phyloP scores from a whole-genome alignment of 2,888 invertebrate species.

The Limenitis camilla region DNA sequence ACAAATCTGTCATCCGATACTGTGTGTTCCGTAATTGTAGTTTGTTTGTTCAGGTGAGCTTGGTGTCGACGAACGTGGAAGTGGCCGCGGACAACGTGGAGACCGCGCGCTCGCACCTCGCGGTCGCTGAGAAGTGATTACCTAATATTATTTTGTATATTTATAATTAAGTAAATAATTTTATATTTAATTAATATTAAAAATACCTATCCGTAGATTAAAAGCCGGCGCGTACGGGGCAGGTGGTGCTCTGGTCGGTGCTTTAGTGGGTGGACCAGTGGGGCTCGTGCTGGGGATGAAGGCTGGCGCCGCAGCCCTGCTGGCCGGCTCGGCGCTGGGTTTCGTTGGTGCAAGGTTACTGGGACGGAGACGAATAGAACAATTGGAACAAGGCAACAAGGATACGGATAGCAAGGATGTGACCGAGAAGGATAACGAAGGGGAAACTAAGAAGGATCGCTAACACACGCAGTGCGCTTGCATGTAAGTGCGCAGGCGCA shows the following conservation, averaged over 20 bases:
- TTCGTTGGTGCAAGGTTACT: conserved; percentile 15
- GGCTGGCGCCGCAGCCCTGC: conserved; percentile 45
- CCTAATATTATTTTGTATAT: neutral
- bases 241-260: conserved; percentile 46
- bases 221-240: conserved; percentile 38
- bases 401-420: neutral
- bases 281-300: conserved; percentile 49
- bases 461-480: neutral
- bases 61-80: conserved; percentile 26
- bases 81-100: conserved; percentile 36
- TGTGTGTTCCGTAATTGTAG: neutral
- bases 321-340: conserved; percentile 46
- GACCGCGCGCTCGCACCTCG: conserved; percentile 38
- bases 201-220: conserved; percentile 27
- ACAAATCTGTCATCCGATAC: too few species aligned
- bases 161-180: neutral
- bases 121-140: conserved; percentile 39
- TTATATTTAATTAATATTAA: too few species aligned
- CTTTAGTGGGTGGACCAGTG: conserved; percentile 46
- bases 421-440: neutral
- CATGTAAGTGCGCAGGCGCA: too few species aligned
- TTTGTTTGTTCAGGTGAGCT: conserved; percentile 24
- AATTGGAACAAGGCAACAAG: neutral
- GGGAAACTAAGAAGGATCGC: neutral
- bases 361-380: neutral